Evolutionary conservation across 1,140 invertebrate genomes (phyloP).

Genomic region (Capitella teleta): DNA sequence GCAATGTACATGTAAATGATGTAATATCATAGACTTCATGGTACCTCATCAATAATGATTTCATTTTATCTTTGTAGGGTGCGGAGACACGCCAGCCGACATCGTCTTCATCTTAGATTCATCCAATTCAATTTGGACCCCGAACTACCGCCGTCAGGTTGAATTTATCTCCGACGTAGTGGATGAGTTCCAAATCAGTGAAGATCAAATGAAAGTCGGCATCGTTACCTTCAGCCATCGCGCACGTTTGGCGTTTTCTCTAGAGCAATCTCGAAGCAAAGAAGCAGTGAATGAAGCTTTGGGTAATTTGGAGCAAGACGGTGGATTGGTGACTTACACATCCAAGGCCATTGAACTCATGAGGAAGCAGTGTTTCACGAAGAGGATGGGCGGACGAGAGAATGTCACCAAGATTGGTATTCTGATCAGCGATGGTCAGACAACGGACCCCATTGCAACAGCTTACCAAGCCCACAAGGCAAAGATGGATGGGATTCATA

Average conservation of each 20-base stretch:
- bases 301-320: not conserved
- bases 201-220: slow-evolving; percentile 15
- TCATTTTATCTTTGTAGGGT: too few relatives aligned
- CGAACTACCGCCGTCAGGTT: slow-evolving; percentile 17
- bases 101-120: slow-evolving; percentile 25
- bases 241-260: slow-evolving; percentile 3
- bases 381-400: slow-evolving; percentile 16
- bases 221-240: slow-evolving; percentile 7
- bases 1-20: too few relatives aligned
- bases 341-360: slow-evolving; percentile 10
- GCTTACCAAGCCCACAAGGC: not conserved
- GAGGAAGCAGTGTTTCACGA: slow-evolving; percentile 17
- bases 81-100: slow-evolving; percentile 17
- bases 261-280: slow-evolving; percentile 4
- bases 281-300: slow-evolving; percentile 15
- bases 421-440: slow-evolving; percentile 24
- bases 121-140: slow-evolving; percentile 20
- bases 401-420: slow-evolving; percentile 18
- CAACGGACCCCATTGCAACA: slow-evolving; percentile 3
- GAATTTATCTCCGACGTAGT: slow-evolving; percentile 17
- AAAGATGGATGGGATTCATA: slow-evolving; percentile 7
- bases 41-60: too few relatives aligned
- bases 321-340: slow-evolving; percentile 1
- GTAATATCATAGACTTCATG: too few relatives aligned
- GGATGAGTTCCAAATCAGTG: slow-evolving; percentile 17